Evolutionary conservation across 2,797 vertebrate genomes (phyloP), one percentile per base, ranked within the genome.

Genomic region (Argya squamiceps): DNA sequence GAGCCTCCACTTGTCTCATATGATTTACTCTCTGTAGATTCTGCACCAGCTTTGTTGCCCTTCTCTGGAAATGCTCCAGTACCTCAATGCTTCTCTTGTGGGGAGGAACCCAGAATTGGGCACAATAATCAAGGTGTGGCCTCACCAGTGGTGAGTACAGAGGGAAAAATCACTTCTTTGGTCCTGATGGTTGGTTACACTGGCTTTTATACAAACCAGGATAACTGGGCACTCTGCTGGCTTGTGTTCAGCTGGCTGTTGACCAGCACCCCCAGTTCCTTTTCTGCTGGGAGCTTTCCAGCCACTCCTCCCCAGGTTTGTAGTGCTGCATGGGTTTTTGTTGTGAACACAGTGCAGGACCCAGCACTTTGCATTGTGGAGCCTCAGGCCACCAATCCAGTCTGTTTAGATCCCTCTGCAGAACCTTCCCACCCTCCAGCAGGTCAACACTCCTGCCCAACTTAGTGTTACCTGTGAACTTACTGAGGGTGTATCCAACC

Each of bases 401-500:
- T 6, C 50, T 39, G 18, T 59, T 37, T 37, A 39, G 59, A 52
- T 27, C 9, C 15, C 58, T 52, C 44, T 52, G n/a, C 44, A 77
- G 58, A 83, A 15, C 15, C 21, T 77, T 70, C n/a, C 44, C 11
- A 19, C 6, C 19, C 17, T 58, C 21, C 44, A 63, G 36, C 29
- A 58, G 24, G 63, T 70, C 29, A 71, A 16, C 6, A 23, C 11
- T 71, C n/a, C 18, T 6, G 37, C 50, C n/a, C n/a, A 64, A 6
- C 10, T 58, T 27, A 18, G 10, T 0, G 0, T 44, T 15, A 14
- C n/a, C 44, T 32, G 23, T 0, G 0, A 44, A 8, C 10, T 50
- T 34, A 23, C 12, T 29, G 43, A 50, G 10, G 22, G 24, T 26
- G n/a, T 5, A 4, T n/a, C 39, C 9, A 6, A 44, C 4, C n/a